These are phyloP conservation scores for Sussaba pulchella DNA, from an alignment of 2,888 invertebrate species.

Conservation along the genomic window DNA sequence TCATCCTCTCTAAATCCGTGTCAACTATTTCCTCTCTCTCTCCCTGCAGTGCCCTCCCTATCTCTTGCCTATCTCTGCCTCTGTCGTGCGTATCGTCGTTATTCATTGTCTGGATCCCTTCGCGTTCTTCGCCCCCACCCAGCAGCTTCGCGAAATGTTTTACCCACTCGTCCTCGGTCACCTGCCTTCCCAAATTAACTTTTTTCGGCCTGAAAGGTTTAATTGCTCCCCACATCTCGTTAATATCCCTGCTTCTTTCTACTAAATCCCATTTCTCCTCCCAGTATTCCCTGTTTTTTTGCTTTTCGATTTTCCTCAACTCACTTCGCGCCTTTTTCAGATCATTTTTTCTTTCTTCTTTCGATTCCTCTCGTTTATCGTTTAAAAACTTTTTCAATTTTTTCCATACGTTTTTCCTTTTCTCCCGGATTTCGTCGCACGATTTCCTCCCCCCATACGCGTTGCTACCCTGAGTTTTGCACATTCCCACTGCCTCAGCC, in stretches of 20 bases:
- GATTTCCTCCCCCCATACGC: too few relatives aligned
- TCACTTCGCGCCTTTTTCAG: constrained; percentile 1
- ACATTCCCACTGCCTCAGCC: too few relatives aligned
- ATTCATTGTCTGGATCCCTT: not conserved
- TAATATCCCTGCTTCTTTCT: not conserved
- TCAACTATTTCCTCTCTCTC: not conserved
- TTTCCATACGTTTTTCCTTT: too few relatives aligned
- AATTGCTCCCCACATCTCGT: constrained; percentile 11
- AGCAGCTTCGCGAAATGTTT: constrained; percentile 11
- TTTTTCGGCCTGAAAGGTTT: constrained; percentile 2
- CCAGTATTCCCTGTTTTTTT: not conserved
- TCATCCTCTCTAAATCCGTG: not conserved
- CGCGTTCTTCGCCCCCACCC: not conserved
- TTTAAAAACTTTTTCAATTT: too few relatives aligned
- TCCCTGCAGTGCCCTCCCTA: not conserved
- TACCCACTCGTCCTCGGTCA: constrained; percentile 6
- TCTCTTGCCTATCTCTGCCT: not conserved
- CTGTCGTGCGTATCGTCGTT: not conserved
- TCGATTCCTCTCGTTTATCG: not conserved
- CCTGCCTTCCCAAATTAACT: not conserved
- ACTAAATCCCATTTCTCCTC: not conserved
- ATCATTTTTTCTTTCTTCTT: not conserved
- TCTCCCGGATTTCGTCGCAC: too few relatives aligned
- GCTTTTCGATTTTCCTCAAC: not conserved
- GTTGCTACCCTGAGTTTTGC: too few relatives aligned